phyloP scores from a whole-genome alignment of 1,140 invertebrate species.

The Drosophila sproati region DNA sequence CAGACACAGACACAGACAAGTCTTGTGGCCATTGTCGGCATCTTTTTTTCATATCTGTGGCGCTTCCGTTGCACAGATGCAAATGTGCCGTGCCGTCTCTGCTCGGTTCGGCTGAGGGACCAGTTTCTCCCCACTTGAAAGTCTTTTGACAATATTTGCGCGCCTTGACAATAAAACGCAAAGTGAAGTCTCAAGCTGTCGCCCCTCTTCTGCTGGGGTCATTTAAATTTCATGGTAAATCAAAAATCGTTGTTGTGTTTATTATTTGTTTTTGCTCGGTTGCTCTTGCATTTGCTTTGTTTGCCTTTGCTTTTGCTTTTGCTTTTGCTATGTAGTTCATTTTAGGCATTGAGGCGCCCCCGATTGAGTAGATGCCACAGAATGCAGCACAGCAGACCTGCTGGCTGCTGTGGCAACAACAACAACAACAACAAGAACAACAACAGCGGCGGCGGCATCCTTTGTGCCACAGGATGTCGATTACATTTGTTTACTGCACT shows the following conservation, averaged over 20 bases:
- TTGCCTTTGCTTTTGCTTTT: slow-evolving; percentile 49
- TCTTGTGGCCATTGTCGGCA: slow-evolving; percentile 59
- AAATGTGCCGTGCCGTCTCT: slow-evolving; percentile 45
- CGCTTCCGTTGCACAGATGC: slow-evolving; percentile 78
- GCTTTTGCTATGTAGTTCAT: slow-evolving; percentile 60
- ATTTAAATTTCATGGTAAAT: slow-evolving; percentile 82
- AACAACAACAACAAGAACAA: background rate
- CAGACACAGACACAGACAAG: slow-evolving; percentile 37
- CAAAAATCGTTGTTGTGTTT: slow-evolving; percentile 80
- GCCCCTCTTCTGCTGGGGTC: slow-evolving; percentile 46
- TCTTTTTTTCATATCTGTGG: slow-evolving; percentile 70
- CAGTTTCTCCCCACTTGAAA: slow-evolving; percentile 36
- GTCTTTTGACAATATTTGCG: slow-evolving; percentile 82
- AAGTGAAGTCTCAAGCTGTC: slow-evolving; percentile 67
- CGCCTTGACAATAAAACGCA: slow-evolving; percentile 80
- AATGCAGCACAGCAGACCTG: slow-evolving; percentile 8
- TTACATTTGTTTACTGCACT: slow-evolving; percentile 82
- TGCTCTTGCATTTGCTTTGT: background rate
- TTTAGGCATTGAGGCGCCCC: slow-evolving; percentile 45
- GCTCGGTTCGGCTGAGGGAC: background rate
- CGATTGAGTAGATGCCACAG: slow-evolving; percentile 23
- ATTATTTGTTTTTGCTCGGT: slow-evolving; percentile 70
- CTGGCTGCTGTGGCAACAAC: background rate
- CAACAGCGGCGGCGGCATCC: slow-evolving; percentile 59
- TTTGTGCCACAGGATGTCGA: slow-evolving; percentile 78